phyloP scores from a whole-genome alignment of 2,888 invertebrate genomes.

The Idaea biselata region DNA sequence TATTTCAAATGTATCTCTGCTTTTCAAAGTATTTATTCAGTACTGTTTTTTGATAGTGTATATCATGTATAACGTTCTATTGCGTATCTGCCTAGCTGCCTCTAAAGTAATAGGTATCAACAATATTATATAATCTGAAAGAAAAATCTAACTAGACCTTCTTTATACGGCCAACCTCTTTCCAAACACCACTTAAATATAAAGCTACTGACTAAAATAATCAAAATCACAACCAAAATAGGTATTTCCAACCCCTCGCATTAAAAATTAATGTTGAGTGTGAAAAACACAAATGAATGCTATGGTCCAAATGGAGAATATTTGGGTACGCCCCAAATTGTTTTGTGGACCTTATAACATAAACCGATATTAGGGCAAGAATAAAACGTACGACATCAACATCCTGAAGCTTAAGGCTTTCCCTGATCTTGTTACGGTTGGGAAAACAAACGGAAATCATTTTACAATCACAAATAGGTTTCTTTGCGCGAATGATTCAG shows the following conservation, averaged over 20 bases:
- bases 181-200: not conserved
- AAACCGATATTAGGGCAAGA: not conserved
- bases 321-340: not conserved
- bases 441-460: not conserved
- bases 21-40: conserved; percentile 7
- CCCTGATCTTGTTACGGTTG: not conserved
- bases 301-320: not conserved
- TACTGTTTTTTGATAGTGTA: conserved; percentile 5
- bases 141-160: no score
- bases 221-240: not conserved
- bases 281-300: not conserved
- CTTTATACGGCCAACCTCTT: not conserved
- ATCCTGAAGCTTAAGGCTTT: not conserved
- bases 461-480: conserved; percentile 2
- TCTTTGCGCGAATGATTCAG: conserved; percentile 8
- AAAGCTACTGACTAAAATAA: not conserved
- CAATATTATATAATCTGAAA: not conserved
- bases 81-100: conserved; percentile 6
- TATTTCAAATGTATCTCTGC: not conserved
- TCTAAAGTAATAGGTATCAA: not conserved
- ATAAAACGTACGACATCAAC: not conserved
- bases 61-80: conserved; percentile 5
- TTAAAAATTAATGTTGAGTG: no score
- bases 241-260: not conserved
- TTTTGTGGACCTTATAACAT: not conserved